A percentile compares a stretch with the other conserved stretches of the same genome.
phyloP scores from a whole-genome alignment of 2,113 vertebrate species.

The Dendropsophus ebraccatus region DNA sequence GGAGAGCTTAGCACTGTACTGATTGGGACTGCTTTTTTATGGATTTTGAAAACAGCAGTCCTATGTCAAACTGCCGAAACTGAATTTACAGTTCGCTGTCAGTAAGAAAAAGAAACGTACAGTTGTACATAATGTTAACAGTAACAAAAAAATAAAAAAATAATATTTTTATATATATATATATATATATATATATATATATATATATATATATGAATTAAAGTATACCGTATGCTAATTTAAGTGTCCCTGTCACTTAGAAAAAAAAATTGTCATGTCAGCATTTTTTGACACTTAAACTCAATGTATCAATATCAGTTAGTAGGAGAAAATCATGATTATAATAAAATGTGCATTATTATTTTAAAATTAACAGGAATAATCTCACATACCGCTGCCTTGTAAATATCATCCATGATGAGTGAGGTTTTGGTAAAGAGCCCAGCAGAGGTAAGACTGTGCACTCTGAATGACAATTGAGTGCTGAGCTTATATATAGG shows the following conservation, averaged over 20 bases:
- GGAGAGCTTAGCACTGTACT: not conserved
- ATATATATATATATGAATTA: too few species aligned
- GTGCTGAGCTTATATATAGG: slow-evolving; percentile 45
- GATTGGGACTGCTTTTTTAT: not conserved
- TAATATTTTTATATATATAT: too few species aligned
- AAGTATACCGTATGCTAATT: too few species aligned
- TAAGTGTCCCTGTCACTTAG: too few species aligned
- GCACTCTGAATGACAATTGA: slow-evolving; percentile 6
- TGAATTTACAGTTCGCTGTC: too few species aligned
- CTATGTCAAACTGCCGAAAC: not conserved
- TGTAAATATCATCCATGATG: slow-evolving; percentile 85
- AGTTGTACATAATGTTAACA: too few species aligned
- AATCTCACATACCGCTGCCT: slow-evolving; percentile 79
- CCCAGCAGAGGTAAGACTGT: slow-evolving; percentile 9
- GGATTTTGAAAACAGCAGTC: not conserved
- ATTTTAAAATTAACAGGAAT: not conserved
- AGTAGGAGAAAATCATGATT: not conserved
- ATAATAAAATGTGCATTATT: not conserved
- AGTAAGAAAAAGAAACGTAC: too few species aligned
- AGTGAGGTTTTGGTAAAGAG: slow-evolving; percentile 32
- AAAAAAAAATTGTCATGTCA: too few species aligned
- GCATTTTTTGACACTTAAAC: too few species aligned
- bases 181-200: too few species aligned
- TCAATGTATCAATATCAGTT: not conserved
- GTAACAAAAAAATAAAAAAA: too few species aligned